These are phyloP conservation scores for Cacoxenus indagator DNA, from an alignment of 2,888 invertebrate species.

Conservation along the genomic window DNA sequence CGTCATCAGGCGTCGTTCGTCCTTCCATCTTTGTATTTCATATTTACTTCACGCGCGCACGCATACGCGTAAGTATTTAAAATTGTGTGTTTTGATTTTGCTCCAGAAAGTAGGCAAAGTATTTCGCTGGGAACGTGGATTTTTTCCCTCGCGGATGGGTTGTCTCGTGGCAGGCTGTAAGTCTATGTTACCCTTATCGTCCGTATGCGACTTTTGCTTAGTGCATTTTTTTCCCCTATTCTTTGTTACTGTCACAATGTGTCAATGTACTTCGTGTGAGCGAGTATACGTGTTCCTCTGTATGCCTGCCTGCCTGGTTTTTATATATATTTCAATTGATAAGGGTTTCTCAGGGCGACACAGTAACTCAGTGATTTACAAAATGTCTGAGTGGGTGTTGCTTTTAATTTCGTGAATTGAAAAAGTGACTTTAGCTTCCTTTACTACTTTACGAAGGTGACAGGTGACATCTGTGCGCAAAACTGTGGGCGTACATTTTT, in stretches of 20 bases:
- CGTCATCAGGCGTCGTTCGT: background rate
- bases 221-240: conserved; percentile 46
- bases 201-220: conserved; percentile 47
- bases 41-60: conserved; percentile 25
- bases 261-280: conserved; percentile 48
- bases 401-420: conserved; percentile 64
- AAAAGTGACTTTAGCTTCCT: conserved; percentile 66
- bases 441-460: conserved; percentile 47
- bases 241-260: conserved; percentile 55
- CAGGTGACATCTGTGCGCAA: conserved; percentile 35
- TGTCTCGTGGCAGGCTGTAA: background rate
- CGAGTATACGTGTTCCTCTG: conserved; percentile 18
- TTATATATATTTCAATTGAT: conserved; percentile 51
- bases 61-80: conserved; percentile 35
- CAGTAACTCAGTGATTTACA: conserved; percentile 63
- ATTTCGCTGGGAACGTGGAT: conserved; percentile 7
- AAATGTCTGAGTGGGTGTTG: conserved; percentile 24
- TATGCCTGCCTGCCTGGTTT: background rate
- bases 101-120: conserved; percentile 56
- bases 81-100: conserved; percentile 50
- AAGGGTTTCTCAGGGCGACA: conserved; percentile 65
- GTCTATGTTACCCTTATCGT: conserved; percentile 28
- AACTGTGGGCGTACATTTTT: background rate
- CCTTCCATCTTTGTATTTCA: conserved; percentile 19
- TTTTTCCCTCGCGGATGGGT: background rate